These are phyloP conservation scores for Lagodon rhomboides DNA, from an alignment of 2,797 vertebrate genomes.

Conservation along the genomic window DNA sequence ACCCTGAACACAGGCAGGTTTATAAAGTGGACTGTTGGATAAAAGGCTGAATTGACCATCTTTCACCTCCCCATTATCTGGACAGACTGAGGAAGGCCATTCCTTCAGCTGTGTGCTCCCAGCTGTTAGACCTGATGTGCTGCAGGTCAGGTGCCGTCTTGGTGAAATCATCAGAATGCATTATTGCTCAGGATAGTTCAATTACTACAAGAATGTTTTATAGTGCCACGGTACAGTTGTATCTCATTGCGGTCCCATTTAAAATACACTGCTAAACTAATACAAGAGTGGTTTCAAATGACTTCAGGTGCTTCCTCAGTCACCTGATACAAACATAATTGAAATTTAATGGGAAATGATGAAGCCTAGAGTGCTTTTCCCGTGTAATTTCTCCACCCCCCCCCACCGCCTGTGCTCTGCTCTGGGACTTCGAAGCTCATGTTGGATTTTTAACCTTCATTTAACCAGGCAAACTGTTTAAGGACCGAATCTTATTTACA, in stretches of 20 bases:
- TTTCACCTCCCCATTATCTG: not conserved
- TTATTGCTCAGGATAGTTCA: not conserved
- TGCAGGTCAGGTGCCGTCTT: not conserved
- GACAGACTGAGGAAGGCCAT: not conserved
- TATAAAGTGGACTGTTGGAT: not conserved
- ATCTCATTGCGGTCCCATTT: not conserved
- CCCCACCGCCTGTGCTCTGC: not conserved
- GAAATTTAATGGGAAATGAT: constrained; percentile 17
- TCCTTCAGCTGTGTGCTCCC: not conserved
- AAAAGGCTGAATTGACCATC: not conserved
- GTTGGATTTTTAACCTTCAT: constrained; percentile 30
- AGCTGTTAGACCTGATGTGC: constrained; percentile 13
- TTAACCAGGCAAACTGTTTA: constrained; percentile 38
- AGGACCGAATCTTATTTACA: constrained; percentile 27
- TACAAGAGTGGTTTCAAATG: constrained; percentile 17
- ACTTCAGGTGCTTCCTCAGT: constrained; percentile 17
- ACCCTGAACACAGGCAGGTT: constrained; percentile 8
- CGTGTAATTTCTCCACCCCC: constrained; percentile 3
- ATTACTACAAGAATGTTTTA: not conserved
- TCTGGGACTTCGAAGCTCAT: not conserved
- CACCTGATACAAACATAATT: constrained; percentile 36
- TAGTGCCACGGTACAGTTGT: not conserved
- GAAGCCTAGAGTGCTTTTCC: constrained; percentile 10
- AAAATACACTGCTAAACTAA: constrained; percentile 19
- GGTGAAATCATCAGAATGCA: not conserved